Evolutionary conservation across 1,140 invertebrate genomes (phyloP).

Genomic region (Eulimnadia texana): DNA sequence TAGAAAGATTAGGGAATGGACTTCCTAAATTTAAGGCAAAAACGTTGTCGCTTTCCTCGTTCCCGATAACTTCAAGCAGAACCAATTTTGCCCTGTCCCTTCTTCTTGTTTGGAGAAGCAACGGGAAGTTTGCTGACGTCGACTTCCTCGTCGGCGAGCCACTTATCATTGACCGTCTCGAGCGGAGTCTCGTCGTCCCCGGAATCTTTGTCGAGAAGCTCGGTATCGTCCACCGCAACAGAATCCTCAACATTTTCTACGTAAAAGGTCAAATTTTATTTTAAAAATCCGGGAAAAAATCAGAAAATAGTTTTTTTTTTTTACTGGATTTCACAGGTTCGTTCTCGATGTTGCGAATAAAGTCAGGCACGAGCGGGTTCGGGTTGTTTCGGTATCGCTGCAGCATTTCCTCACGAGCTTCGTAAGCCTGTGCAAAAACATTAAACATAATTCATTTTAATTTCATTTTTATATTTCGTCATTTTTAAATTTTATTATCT

Average conservation of each 20-base stretch:
- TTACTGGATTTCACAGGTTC: too few species aligned
- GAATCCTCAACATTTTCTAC: too few species aligned
- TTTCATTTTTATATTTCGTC: too few species aligned
- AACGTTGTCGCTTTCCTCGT: neutral
- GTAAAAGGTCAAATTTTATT: too few species aligned
- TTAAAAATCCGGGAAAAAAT: too few species aligned
- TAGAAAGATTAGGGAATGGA: too few species aligned
- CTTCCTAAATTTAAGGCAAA: too few species aligned
- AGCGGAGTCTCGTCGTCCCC: too few species aligned
- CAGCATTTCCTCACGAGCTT: neutral
- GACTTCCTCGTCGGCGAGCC: neutral
- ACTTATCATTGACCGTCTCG: neutral
- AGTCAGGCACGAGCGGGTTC: neutral
- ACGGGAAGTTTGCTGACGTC: constrained; percentile 1
- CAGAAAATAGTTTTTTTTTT: too few species aligned
- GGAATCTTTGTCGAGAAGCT: too few species aligned
- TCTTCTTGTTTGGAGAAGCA: constrained; percentile 3
- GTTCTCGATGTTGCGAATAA: neutral
- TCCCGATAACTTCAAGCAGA: neutral
- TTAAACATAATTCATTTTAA: neutral
- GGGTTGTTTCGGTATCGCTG: neutral
- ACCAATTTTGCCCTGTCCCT: neutral
- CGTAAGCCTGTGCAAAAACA: neutral
- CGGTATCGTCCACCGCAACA: neutral
- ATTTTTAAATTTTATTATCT: too few species aligned